Evolutionary conservation across 2,113 vertebrate species (phyloP).

Genomic region (Dromaius novaehollandiae): DNA sequence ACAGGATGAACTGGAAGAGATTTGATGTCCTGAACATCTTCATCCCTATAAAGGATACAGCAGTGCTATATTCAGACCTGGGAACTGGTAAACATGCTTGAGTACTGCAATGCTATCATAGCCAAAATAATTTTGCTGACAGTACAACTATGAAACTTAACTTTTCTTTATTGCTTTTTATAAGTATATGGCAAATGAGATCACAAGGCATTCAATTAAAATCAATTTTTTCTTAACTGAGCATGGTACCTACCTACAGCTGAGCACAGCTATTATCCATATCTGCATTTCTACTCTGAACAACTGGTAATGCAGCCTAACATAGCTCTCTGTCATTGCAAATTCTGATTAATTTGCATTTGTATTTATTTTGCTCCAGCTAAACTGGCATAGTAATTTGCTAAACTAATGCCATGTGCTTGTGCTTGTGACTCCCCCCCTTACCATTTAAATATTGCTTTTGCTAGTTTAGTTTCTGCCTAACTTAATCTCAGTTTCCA

Average conservation of each 20-base stretch:
- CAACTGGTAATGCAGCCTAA: accelerated
- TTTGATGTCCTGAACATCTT: not conserved
- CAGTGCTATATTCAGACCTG: not conserved
- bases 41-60: not conserved
- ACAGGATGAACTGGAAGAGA: not conserved
- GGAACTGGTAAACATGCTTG: not conserved
- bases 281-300: not conserved
- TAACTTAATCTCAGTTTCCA: not conserved
- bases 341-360: not conserved
- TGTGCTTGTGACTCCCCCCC: not conserved
- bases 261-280: not conserved
- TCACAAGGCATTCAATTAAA: not conserved
- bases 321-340: not conserved
- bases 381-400: not conserved
- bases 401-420: not conserved
- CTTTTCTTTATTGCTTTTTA: not conserved
- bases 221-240: not conserved
- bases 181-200: not conserved
- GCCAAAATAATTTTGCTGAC: not conserved
- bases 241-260: accelerated
- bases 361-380: not conserved
- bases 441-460: not conserved
- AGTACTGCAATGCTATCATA: not conserved
- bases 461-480: not conserved
- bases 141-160: not conserved